A percentile compares a stretch with the other conserved stretches of the same genome.
These are phyloP conservation scores for Glareola pratincola DNA, from an alignment of 2,113 vertebrate species.

Conservation along the genomic window DNA sequence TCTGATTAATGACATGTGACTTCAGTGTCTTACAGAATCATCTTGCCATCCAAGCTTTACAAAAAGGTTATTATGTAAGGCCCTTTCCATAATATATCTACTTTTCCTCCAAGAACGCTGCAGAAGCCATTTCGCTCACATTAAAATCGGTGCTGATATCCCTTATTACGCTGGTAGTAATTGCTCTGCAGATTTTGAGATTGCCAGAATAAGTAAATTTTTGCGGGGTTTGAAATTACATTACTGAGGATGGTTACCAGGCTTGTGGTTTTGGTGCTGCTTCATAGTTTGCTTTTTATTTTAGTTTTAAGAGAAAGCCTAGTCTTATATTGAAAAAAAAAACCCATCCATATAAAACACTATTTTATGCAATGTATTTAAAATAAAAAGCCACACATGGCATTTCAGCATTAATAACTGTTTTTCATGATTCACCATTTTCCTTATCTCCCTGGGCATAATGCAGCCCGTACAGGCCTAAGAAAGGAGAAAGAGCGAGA, in stretches of 20 bases:
- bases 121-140: constrained; percentile 43
- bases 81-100: constrained; percentile 68
- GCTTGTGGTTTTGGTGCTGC: constrained; percentile 13
- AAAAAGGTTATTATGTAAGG: constrained; percentile 80
- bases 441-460: constrained; percentile 27
- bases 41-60: constrained; percentile 77
- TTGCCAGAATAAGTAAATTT: constrained; percentile 35
- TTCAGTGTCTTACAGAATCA: constrained; percentile 76
- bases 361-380: constrained; percentile 49
- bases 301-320: constrained; percentile 48
- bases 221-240: constrained; percentile 40
- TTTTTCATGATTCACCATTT: constrained; percentile 61
- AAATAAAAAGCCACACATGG: constrained; percentile 9
- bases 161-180: constrained; percentile 36
- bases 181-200: background rate
- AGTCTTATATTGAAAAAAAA: constrained; percentile 40
- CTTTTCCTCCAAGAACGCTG: constrained; percentile 55
- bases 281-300: constrained; percentile 28
- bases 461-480: background rate
- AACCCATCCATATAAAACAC: constrained; percentile 48
- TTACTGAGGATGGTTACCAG: constrained; percentile 23
- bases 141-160: constrained; percentile 24
- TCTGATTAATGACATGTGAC: constrained; percentile 89
- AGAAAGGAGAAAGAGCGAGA: background rate
- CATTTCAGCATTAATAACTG: constrained; percentile 66